Base-by-base conservation (phyloP, 1,140 invertebrate genomes). In the Heliconius congener region DNA sequence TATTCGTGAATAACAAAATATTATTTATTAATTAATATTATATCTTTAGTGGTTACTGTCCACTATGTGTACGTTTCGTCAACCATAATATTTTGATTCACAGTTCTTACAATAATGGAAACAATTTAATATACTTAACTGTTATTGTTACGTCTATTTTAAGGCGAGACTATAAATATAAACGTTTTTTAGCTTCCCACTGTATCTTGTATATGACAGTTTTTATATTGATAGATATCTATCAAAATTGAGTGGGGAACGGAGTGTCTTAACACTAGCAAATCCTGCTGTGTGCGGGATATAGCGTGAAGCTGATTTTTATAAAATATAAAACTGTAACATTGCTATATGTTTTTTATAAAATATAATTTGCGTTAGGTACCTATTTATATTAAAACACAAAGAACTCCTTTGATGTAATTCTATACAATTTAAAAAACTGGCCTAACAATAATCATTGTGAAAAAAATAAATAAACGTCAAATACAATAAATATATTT, bases 391-490 rank as follows among this genome's bases (percentile, higher is more conserved):
- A 23, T 60, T 23, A 23, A 11, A 3, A n/a, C n/a, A 66, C 27
- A 72, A 37, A 71, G 39, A 39, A 72, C 71, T 39, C 37, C 13
- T 72, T 39, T 9, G 3, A n/a, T n/a, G 19, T 2, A 19, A n/a
- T 71, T 37, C n/a, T 8, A n/a, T 8, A 6, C n/a, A 9, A 11
- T 39, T 37, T n/a, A 13, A 39, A 34, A 39, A 11, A 27, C 3
- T 39, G 23, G n/a, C 5, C 13, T 52, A 42, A 30, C 60, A 66
- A 30, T 9, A 16, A 11, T 27, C 60, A 66, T 23, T 66, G 23
- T 50, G n/a, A 46, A 46, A 52, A 50, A 46, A 73, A 73, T 23
- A 73, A 71, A 1, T 37, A 9, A 72, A 72, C 37, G 71, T 72
- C 71, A 72, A n/a, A 13, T 13, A n/a, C 27, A 66, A 9, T 57